Conservation (phyloP, 2,797 vertebrate genomes). For the Columba guinea region DNA sequence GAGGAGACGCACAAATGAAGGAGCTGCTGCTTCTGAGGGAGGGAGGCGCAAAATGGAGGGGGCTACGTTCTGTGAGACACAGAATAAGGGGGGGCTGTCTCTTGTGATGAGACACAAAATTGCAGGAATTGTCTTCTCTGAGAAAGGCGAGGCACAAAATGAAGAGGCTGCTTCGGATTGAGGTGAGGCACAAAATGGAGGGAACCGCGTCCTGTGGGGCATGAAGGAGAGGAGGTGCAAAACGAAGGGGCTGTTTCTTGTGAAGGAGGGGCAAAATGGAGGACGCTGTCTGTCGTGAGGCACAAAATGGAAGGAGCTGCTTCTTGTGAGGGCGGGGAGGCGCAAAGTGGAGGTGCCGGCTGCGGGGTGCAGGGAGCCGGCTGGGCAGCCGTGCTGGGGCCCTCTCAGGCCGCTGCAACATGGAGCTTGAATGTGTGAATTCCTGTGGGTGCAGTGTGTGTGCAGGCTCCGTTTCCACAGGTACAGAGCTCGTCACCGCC, state of each 20-base stretch:
- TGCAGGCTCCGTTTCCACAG: background rate
- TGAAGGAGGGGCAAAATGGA: background rate
- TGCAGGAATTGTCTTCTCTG: background rate
- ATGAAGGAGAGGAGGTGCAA: background rate
- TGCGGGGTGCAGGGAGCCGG: background rate
- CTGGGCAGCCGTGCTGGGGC: background rate
- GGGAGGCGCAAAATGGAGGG: too few species aligned
- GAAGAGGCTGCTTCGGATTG: too few species aligned
- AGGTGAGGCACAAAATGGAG: background rate
- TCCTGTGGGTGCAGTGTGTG: background rate
- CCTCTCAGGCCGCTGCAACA: background rate
- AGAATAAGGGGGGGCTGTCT: too few species aligned
- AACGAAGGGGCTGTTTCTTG: rapidly evolving
- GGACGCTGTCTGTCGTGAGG: too few species aligned
- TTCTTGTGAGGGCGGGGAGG: too few species aligned
- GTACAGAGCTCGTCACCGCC: background rate
- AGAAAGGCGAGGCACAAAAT: background rate
- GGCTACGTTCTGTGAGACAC: too few species aligned
- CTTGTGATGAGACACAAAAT: too few species aligned
- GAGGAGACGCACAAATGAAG: too few species aligned
- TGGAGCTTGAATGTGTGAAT: background rate
- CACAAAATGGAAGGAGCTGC: background rate
- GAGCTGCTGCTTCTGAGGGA: too few species aligned
- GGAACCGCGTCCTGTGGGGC: background rate
- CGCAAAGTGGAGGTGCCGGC: background rate